Evolutionary conservation across 2,797 vertebrate genomes (phyloP), one percentile per base, ranked within the genome.

Genomic region (Epinephelus coioides): DNA sequence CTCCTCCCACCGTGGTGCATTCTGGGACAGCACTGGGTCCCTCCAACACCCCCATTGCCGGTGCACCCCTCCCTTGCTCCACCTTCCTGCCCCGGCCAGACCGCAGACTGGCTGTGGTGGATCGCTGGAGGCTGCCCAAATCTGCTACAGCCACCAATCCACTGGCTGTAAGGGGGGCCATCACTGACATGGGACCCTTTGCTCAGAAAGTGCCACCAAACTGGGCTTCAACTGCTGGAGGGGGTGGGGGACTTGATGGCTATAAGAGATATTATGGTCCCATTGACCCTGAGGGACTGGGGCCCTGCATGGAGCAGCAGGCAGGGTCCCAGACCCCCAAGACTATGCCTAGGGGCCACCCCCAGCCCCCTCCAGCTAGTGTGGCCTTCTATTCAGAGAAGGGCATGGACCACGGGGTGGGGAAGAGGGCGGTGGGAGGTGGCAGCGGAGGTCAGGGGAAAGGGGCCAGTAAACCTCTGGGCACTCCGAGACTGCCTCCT

Each of bases 221-320:
- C 71, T 96, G 96, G 96, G 91, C 93, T 85, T 87, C 94, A 70
- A 71, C 90, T 89, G 92, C 93, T 88, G 93, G 91, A 91, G 94
- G 94, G 76, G 83, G 89, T 77, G 93, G 94, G 86, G 95, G 96
- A 79, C 94, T 97, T 46, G 97, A 98, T 89, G 96, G 97, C 89
- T 98, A 97, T 94, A 97, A 97, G 89, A 96, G 97, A 75, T 98
- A 98, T 86, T 98, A 98, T 88, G 97, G 97, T 88, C 97, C 97
- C 88, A 98, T 98, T 90, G 97, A 98, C 91, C 97, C 97, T 34
- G 97, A 97, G 94, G 97, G 97, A 84, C 94, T 97, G 88, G 95
- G 95, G 73, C 95, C 96, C 92, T 96, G 95, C 86, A 94, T 96
- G 93, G 95, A 96, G 84, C 95, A 95, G 81, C 95, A 96, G 78